Evolutionary conservation across 1,140 invertebrate species (phyloP), one percentile per base, ranked within the genome.

Genomic region (Cephus cinctus): DNA sequence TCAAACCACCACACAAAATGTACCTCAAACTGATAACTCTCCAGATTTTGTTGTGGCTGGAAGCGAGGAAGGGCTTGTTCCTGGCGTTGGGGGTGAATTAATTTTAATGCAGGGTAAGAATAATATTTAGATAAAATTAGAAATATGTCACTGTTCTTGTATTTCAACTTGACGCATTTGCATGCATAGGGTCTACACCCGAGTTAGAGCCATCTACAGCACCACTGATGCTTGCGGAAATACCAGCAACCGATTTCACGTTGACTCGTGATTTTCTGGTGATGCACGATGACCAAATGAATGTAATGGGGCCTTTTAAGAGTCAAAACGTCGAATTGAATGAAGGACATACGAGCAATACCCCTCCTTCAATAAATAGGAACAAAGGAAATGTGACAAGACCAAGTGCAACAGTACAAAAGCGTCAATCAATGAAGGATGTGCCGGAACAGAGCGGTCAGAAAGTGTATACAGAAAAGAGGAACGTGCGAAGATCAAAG

Each of bases 221-320:
- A 16, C 70, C 73, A 1, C 49, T 74, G n/a, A 74, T 76, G 66
- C 25, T 76, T 9, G 50, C 69, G 8, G 72, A 60, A 31, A 73
- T 76, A 35, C 51, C 71, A 15, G 60, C 63, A 11, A 61, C 67
- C 12, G 75, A 77, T 20, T 74, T 75, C 40, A 39, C 69, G 30
- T 45, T 77, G 3, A 58, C 70, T 1, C 61, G 75, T 49, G 75
- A 77, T 25, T 77, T 76, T 39, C 49, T 77, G 16, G 72, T 75
- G 9, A 75, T 76, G 67, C 70, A 74, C 30, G 73, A 76, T 34
- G 75, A 77, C 41, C 75, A 75, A 44, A 65, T 76, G 8, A 74
- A 69, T 42, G 63, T 73, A 3, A 71, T 72, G 20, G 72, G 64
- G 43, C 53, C 69, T 2, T 63, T 75, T 20, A 71, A 70, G 52